phyloP scores from a whole-genome alignment of 2,888 invertebrate genomes.

The Macrosoma leucophasiata region DNA sequence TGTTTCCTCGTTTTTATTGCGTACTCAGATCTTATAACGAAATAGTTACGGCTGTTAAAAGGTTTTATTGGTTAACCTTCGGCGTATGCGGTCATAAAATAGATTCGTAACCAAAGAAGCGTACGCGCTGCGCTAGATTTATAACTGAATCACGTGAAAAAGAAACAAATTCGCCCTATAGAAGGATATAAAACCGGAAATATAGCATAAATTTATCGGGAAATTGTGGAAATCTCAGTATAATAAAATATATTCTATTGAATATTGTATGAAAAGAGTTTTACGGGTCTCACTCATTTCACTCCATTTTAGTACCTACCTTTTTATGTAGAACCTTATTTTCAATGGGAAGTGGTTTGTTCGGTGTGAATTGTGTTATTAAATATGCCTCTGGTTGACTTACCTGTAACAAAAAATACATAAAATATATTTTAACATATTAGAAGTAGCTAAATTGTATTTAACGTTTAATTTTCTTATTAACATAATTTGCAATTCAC shows the following conservation, averaged over 20 bases:
- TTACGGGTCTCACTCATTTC: slow-evolving; percentile 66
- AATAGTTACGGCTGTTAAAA: slow-evolving; percentile 75
- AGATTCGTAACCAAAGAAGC: slow-evolving; percentile 70
- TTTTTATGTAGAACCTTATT: slow-evolving; percentile 56
- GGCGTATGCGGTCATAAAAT: slow-evolving; percentile 71
- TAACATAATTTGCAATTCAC: too few relatives aligned
- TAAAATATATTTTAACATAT: slow-evolving; percentile 3
- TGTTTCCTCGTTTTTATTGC: slow-evolving; percentile 71
- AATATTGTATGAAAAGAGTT: slow-evolving; percentile 72
- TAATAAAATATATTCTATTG: slow-evolving; percentile 74
- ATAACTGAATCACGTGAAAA: slow-evolving; percentile 69
- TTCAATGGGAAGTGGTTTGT: slow-evolving; percentile 21
- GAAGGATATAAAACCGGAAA: slow-evolving; percentile 66
- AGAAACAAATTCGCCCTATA: slow-evolving; percentile 69
- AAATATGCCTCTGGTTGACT: slow-evolving; percentile 25
- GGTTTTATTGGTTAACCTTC: slow-evolving; percentile 76
- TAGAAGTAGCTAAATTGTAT: too few relatives aligned
- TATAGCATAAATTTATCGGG: slow-evolving; percentile 67
- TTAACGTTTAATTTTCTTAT: too few relatives aligned
- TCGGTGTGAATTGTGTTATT: slow-evolving; percentile 10
- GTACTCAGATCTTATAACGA: slow-evolving; percentile 73
- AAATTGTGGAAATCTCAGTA: slow-evolving; percentile 72
- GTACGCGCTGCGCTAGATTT: slow-evolving; percentile 65
- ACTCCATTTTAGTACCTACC: slow-evolving; percentile 61
- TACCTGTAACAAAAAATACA: slow-evolving; percentile 49